Base-by-base conservation (phyloP, 2,888 invertebrate genomes). In the Andrena fulva region DNA sequence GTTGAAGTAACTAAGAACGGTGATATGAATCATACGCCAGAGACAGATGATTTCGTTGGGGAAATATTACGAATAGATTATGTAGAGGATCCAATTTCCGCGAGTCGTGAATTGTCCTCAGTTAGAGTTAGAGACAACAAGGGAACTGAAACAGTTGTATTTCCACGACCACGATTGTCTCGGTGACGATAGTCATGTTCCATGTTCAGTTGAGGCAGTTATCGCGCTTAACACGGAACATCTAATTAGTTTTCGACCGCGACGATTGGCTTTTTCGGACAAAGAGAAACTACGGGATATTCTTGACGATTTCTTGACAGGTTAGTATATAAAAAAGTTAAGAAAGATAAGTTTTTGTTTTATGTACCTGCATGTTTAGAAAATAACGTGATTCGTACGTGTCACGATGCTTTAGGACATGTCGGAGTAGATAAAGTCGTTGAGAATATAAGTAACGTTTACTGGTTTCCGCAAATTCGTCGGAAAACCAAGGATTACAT, bases 161-260 rank as follows among this genome's bases (percentile, higher is more conserved):
- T 63, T 63, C 20, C 0, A 8, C 35, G 20, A 8, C 4, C 7
- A 4, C 6, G 35, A 52, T 20, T 20, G 0, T 52, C n/a, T 20
- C 6, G 52, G 20, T 20, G 0, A 7, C n/a, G 52, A 52, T 0
- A 0, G 2, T 20, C 52, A 20, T n/a, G n/a, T 7, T 16, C 20
- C 52, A 20, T 52, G 20, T 52, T 52, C 52, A 1, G 52, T 52
- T 6, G 52, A 52, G 8, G 52, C 52, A 10, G 20, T 54, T 27
- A 70, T 60, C 2, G 4, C 31, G 4, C 24, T 70, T 7, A 70
- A 48, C 3, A 35, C 35, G 12, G 10, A 35, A n/a, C 72, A 72
- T 24, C 72, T 63, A 0, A 33, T 72, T 52, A 50, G 63, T 52
- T 72, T 63, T 35, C 27, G 54, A 16, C 35, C 72, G 3, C 29